Evolutionary conservation across 1,140 invertebrate species (phyloP), one percentile per base, ranked within the genome.

Genomic region (Eubasilissa regina): DNA sequence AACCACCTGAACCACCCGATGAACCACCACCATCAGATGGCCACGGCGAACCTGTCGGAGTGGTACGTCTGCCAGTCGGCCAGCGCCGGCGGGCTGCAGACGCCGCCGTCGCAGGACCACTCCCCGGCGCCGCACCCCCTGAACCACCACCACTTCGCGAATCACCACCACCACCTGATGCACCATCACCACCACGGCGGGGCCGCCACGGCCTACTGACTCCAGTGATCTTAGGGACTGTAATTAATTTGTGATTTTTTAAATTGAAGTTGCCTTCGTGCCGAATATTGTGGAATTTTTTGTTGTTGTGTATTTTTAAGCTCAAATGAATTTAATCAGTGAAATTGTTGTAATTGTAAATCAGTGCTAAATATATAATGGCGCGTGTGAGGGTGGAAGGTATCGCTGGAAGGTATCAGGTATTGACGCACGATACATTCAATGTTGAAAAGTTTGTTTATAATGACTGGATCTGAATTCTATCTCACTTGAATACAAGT

Each of bases 151-250:
- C 81, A 83, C 55, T 83, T 83, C 47, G 81, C 81, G 10, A 83
- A 81, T 51, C 81, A 83, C 53, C 83, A 84, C 75, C 75, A 81
- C 43, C 83, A 80, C 19, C 45, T 83, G 75, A 86, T 88, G 56
- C 88, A 89, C 66, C 84, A 89, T 70, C 88, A 88, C 86, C 88
- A 89, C 79, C 87, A 88, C 80, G 86, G 87, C 1, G 87, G 88
- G 3, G 88, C 88, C 1, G 87, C 88, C 17, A 87, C 88, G 44
- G 88, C 88, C 6, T 89, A 89, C 84, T 89, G 88, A 89, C 88
- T 87, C 53, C 87, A 89, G 77, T 88, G 87, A 87, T 86, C 86
- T 88, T 89, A 89, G 88, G 86, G 78, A 82, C 81, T 79, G 56
- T 82, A 77, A 78, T 82, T 72, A 73, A 81, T 76, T 81, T 75